Evolutionary conservation across 2,113 vertebrate genomes (phyloP), one percentile per base, ranked within the genome.

Genomic region (Hemiprocne comata): DNA sequence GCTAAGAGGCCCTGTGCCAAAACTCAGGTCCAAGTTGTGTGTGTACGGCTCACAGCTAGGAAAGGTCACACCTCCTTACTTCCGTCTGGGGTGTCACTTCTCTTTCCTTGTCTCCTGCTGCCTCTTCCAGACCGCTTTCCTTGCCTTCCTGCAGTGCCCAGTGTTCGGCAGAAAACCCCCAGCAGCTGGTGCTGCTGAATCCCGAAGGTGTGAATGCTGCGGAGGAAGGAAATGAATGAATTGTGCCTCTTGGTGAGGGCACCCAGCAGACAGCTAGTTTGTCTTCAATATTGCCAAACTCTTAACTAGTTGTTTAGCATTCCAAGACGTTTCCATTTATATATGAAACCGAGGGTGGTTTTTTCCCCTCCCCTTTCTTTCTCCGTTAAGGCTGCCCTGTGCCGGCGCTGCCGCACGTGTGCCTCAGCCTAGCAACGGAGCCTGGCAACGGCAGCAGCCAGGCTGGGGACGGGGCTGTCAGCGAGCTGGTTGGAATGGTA

Each of bases 361-460:
- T 29, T 83, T 53, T 17, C 29, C 8, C 8, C 25, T 34, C 11
- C 36, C 14, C 4, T 69, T 18, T 15, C 16, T 25, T 21, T 67
- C 66, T 70, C 13, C 21, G 13, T 65, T 7, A 26, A 71, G 44
- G 62, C 57, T 65, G 64, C 71, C 89, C 90, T 89, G 48, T 31
- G n/a, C n/a, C n/a, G n/a, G 54, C 69, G 89, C 84, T 73, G 70
- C 38, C 93, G 76, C 46, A 69, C 86, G 34, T 90, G 82, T 93
- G 83, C 80, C 91, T 94, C 65, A 90, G 85, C 97, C 78, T 97
- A 97, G 96, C 96, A 97, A 93, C 97, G 53, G 5, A 38, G 92
- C 95, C 83, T 97, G 91, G 95, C 89, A 94, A 97, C 85, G 18
- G 60, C 65, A 44, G n/a, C 50, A 14, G 26, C 17, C 1, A 46